Percentiles rank a stretch among this genome's conserved stretches.
Conservation (phyloP, 2,113 vertebrate species). For the Bufo bufo region DNA sequence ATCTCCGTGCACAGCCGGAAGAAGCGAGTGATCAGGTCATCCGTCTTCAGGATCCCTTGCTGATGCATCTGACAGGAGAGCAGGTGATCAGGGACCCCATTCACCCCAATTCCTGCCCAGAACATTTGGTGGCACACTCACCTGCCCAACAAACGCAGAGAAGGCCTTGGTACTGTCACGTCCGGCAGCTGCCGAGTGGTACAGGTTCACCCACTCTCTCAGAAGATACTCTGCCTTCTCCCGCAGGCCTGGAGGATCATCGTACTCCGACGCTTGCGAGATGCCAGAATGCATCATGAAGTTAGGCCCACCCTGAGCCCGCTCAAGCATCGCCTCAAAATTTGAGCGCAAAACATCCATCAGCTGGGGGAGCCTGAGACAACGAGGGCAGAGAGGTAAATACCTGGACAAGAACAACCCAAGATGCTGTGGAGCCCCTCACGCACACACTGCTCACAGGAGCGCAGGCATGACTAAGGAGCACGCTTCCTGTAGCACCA, state of each 20-base stretch:
- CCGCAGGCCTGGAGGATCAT: conserved; percentile 94
- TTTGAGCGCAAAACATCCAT: conserved; percentile 99
- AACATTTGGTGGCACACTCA: conserved; percentile 64
- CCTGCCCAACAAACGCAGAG: conserved; percentile 99
- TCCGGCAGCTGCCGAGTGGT: conserved; percentile 97
- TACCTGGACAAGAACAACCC: background rate
- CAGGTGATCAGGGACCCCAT: background rate
- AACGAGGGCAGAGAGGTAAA: background rate
- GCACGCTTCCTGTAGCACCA: conserved; percentile 3
- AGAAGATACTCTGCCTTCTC: conserved; percentile 98
- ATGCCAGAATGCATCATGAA: conserved; percentile 99
- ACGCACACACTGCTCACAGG: background rate
- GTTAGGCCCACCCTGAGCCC: conserved; percentile 95
- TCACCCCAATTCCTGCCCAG: background rate
- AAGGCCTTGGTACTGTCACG: conserved; percentile 99
- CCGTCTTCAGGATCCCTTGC: conserved; percentile 97
- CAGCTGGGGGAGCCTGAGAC: conserved; percentile 89
- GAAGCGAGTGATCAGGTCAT: conserved; percentile 96
- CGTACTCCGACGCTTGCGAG: conserved; percentile 97
- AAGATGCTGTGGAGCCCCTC: background rate
- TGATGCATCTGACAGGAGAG: conserved; percentile 88
- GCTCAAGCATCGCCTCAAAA: conserved; percentile 98
- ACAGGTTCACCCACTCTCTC: conserved; percentile 98
- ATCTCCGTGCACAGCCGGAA: conserved; percentile 98
- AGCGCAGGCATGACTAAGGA: background rate